Conservation (phyloP, 2,888 invertebrate species). For the Hermaeophaga mercurialis region DNA sequence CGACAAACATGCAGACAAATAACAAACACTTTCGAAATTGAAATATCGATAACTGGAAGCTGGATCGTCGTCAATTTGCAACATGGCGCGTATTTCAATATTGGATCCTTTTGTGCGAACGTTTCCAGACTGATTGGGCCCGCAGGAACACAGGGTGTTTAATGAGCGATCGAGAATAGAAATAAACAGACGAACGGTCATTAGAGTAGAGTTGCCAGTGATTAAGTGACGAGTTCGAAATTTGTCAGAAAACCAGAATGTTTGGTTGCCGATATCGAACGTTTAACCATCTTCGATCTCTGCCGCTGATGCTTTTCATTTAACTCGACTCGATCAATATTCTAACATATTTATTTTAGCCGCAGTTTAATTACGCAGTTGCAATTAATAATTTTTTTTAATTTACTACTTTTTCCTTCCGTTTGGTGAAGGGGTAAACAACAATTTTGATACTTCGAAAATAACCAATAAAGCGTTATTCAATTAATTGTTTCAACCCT, state of each 20-base stretch:
- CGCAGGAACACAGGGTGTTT: slow-evolving; percentile 36
- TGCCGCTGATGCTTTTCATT: too few species aligned
- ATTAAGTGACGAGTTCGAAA: slow-evolving; percentile 50
- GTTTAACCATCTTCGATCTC: too few species aligned
- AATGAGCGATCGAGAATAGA: slow-evolving; percentile 39
- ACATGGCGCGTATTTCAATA: slow-evolving; percentile 32
- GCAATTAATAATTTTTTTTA: too few species aligned
- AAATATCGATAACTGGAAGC: slow-evolving; percentile 26
- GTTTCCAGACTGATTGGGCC: slow-evolving; percentile 38
- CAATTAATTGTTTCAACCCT: too few species aligned
- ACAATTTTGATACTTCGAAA: too few species aligned
- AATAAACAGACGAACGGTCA: slow-evolving; percentile 49
- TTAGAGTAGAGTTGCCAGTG: slow-evolving; percentile 45
- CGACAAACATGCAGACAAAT: slow-evolving; percentile 15
- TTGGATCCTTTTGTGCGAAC: slow-evolving; percentile 36
- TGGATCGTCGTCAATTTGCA: slow-evolving; percentile 30
- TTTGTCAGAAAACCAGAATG: slow-evolving; percentile 47
- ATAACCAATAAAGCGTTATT: too few species aligned
- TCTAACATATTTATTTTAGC: too few species aligned
- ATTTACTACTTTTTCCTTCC: too few species aligned
- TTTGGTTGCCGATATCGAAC: too few species aligned
- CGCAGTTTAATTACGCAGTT: too few species aligned
- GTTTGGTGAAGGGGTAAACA: too few species aligned
- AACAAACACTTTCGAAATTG: slow-evolving; percentile 26
- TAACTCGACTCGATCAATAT: too few species aligned